These are phyloP conservation scores for Epistrophella euchroma DNA, from an alignment of 2,888 invertebrate genomes.

Conservation along the genomic window DNA sequence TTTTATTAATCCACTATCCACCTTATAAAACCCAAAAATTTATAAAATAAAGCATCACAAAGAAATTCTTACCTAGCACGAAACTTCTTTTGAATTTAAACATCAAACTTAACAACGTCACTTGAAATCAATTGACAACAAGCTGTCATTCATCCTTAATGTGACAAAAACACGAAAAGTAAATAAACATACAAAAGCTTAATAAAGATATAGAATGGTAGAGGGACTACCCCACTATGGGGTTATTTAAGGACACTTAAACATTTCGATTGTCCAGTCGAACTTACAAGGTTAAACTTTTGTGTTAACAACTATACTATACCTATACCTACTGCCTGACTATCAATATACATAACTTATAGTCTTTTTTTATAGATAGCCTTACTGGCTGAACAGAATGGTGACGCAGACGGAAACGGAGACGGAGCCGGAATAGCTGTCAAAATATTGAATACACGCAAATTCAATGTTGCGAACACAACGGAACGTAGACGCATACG, in stretches of 20 bases:
- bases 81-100: constrained; percentile 33
- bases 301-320: constrained; percentile 40
- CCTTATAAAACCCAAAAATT: constrained; percentile 27
- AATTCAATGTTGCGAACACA: too few species aligned
- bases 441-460: too few species aligned
- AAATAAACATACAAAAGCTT: background rate
- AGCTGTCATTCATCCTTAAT: constrained; percentile 42
- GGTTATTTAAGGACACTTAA: constrained; percentile 59
- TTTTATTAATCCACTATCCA: constrained; percentile 5
- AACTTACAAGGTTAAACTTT: constrained; percentile 53
- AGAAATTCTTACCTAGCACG: constrained; percentile 31
- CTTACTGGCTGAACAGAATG: too few species aligned
- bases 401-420: too few species aligned
- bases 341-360: constrained; percentile 7
- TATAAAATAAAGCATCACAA: constrained; percentile 20
- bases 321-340: background rate
- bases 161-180: constrained; percentile 43
- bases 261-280: constrained; percentile 46
- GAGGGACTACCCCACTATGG: constrained; percentile 51
- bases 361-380: background rate
- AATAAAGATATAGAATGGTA: constrained; percentile 16
- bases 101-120: constrained; percentile 40
- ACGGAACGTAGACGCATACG: too few species aligned
- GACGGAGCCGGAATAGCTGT: too few species aligned
- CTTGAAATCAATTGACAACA: constrained; percentile 56